Conservation (phyloP, 64 coral and sea anemone species). For the Exaiptasia diaphana region DNA sequence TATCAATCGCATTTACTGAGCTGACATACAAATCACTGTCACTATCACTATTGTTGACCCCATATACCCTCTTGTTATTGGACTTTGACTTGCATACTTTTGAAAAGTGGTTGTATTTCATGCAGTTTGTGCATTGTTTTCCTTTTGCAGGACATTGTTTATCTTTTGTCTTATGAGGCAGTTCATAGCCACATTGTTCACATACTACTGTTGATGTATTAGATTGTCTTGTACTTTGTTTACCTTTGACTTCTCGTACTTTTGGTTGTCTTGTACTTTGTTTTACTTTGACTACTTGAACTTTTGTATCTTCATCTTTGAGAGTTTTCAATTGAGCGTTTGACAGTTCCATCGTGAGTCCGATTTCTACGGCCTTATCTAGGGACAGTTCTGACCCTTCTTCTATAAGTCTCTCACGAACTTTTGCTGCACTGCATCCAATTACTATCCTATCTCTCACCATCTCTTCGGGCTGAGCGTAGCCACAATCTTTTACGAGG, state of each 20-base stretch:
- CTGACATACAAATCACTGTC: too few species aligned
- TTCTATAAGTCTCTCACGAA: slow-evolving; percentile 32
- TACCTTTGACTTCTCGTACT: not conserved
- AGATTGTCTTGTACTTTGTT: not conserved
- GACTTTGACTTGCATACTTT: not conserved
- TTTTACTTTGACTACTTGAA: not conserved
- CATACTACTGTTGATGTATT: not conserved
- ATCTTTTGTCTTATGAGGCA: not conserved
- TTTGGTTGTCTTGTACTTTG: not conserved
- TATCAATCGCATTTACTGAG: too few species aligned
- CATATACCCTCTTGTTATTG: too few species aligned
- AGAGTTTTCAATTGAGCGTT: slow-evolving; percentile 29
- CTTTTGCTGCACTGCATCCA: slow-evolving; percentile 5
- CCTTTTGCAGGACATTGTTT: slow-evolving; percentile 43
- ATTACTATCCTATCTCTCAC: slow-evolving; percentile 29
- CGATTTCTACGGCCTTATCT: slow-evolving; percentile 48
- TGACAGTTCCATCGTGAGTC: slow-evolving; percentile 26
- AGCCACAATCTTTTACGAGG: slow-evolving; percentile 42
- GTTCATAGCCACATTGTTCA: not conserved
- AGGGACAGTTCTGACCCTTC: slow-evolving; percentile 22
- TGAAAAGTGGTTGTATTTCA: slow-evolving; percentile 38
- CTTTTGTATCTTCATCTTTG: slow-evolving; percentile 3
- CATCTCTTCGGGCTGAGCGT: slow-evolving; percentile 21
- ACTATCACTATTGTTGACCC: too few species aligned
- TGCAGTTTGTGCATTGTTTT: slow-evolving; percentile 14